These are phyloP conservation scores for zebrafish (Danio rerio) DNA, from an alignment of 2,113 vertebrate species.

Conservation along the genomic window DNA sequence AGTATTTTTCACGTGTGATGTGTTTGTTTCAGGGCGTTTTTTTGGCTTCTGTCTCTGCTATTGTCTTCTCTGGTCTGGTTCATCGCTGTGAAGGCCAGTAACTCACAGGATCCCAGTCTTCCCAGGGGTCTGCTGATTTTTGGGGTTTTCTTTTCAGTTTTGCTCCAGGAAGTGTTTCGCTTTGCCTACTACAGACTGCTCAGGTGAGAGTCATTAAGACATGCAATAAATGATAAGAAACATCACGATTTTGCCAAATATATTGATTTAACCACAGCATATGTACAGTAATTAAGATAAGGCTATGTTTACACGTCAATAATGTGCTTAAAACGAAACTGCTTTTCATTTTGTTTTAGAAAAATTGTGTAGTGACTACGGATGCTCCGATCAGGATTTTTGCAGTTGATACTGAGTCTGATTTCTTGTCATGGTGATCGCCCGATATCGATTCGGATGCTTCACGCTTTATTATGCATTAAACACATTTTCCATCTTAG, in stretches of 20 bases:
- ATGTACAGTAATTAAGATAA: not conserved
- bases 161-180: slow-evolving; percentile 80
- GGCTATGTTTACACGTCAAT: no score
- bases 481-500: no score
- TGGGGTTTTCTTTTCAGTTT: slow-evolving; percentile 79
- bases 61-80: slow-evolving; percentile 82
- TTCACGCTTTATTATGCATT: no score
- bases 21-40: slow-evolving; percentile 74
- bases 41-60: slow-evolving; percentile 80
- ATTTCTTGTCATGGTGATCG: no score
- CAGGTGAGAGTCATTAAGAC: slow-evolving; percentile 56
- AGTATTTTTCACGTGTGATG: not conserved
- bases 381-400: no score
- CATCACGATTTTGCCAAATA: not conserved
- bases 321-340: no score
- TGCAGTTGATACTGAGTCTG: no score
- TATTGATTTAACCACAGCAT: not conserved
- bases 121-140: slow-evolving; percentile 77
- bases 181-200: slow-evolving; percentile 81
- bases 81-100: slow-evolving; percentile 74
- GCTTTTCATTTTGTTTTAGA: no score
- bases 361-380: no score
- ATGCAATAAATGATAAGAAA: not conserved
- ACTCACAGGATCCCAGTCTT: slow-evolving; percentile 59
- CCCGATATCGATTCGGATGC: no score